A percentile compares a stretch with the other conserved stretches of the same genome.
Conservation (phyloP, 2,888 invertebrate species). For the Panzeria rudis region DNA sequence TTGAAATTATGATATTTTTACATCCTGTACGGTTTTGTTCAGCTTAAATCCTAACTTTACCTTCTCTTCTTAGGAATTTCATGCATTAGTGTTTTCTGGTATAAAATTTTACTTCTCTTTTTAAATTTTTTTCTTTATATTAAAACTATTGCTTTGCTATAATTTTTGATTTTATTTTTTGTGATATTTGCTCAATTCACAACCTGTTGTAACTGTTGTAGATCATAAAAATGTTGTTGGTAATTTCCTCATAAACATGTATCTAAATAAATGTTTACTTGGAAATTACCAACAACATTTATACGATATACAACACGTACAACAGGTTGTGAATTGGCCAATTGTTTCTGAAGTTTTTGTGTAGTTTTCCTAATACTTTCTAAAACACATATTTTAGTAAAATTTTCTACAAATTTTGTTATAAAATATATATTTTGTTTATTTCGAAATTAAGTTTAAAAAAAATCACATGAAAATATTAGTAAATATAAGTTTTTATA, state of each 20-base stretch:
- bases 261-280: too few relatives aligned
- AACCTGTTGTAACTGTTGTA: too few relatives aligned
- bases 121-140: not conserved
- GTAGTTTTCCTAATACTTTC: not conserved
- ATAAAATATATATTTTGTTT: not conserved
- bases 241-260: too few relatives aligned
- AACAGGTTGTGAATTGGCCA: too few relatives aligned
- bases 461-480: not conserved
- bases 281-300: too few relatives aligned
- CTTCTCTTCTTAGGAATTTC: slow-evolving; percentile 6
- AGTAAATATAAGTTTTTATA: slow-evolving; percentile 3
- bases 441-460: not conserved
- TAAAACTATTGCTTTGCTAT: not conserved
- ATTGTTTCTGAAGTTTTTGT: not conserved
- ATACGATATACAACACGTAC: too few relatives aligned
- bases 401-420: not conserved
- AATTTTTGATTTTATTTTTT: not conserved
- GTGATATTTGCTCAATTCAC: too few relatives aligned
- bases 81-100: not conserved
- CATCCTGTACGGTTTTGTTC: too few relatives aligned
- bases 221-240: too few relatives aligned
- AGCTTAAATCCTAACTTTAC: slow-evolving; percentile 19
- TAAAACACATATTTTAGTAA: not conserved
- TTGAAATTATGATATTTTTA: slow-evolving; percentile 1
- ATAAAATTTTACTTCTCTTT: not conserved